phyloP scores from a whole-genome alignment of 2,113 vertebrate species.

The Callaeas wilsoni region DNA sequence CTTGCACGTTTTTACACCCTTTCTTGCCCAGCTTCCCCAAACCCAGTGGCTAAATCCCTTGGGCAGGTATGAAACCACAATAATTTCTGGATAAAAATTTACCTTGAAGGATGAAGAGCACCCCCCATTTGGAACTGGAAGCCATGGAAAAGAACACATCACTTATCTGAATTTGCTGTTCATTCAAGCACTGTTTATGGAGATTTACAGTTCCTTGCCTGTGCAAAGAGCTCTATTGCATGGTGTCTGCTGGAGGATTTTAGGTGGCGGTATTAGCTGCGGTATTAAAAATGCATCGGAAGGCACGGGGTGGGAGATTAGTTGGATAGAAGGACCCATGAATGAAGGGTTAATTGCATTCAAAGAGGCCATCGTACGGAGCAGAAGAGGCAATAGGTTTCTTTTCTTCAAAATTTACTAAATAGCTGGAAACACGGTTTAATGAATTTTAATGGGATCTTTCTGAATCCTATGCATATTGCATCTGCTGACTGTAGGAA shows the following conservation, averaged over 20 bases:
- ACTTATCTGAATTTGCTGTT: constrained; percentile 61
- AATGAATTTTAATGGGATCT: constrained; percentile 71
- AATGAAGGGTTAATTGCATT: constrained; percentile 69
- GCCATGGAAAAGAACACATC: constrained; percentile 44
- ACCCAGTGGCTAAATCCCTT: neutral
- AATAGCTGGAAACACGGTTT: constrained; percentile 63
- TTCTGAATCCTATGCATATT: constrained; percentile 68
- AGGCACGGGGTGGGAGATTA: constrained; percentile 40
- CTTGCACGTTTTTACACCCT: neutral
- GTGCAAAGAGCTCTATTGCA: constrained; percentile 33
- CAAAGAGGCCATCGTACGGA: constrained; percentile 54
- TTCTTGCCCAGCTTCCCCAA: neutral
- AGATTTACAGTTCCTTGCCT: constrained; percentile 48
- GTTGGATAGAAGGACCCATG: constrained; percentile 53
- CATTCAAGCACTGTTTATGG: constrained; percentile 59
- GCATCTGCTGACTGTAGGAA: constrained; percentile 65
- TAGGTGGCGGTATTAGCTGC: constrained; percentile 29
- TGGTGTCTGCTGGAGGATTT: constrained; percentile 31
- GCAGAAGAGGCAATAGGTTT: constrained; percentile 53
- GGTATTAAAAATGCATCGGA: constrained; percentile 50
- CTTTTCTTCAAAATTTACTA: constrained; percentile 71
- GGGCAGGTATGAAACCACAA: neutral
- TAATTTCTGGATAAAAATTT: constrained; percentile 2
- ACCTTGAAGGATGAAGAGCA: constrained; percentile 26
- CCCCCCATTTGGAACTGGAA: constrained; percentile 21